These are phyloP conservation scores for Cantharis lateralis DNA, from an alignment of 2,888 invertebrate genomes.

Conservation along the genomic window DNA sequence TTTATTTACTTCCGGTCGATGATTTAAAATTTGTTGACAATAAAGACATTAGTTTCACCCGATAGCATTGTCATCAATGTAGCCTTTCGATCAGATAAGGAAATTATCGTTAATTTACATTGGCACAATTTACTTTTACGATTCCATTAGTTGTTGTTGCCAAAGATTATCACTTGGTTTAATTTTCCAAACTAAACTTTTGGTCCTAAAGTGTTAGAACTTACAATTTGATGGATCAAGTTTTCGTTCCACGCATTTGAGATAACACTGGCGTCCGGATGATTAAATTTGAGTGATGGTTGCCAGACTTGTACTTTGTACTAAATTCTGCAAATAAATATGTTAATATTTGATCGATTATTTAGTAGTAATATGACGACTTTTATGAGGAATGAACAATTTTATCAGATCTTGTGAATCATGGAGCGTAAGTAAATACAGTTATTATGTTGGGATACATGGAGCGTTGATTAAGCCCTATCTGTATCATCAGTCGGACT, in stretches of 20 bases:
- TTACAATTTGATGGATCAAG: not conserved
- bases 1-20: not conserved
- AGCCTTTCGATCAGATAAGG: not conserved
- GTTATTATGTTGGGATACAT: constrained; percentile 6
- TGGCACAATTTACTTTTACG: not conserved
- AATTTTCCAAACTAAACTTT: not conserved
- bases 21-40: not conserved
- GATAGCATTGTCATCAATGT: not conserved
- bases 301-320: not conserved
- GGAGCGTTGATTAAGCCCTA: constrained; percentile 9
- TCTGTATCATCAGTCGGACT: constrained; percentile 9
- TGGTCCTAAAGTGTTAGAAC: not conserved
- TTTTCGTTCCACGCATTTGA: not conserved
- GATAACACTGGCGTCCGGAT: not conserved
- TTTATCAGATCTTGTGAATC: not conserved
- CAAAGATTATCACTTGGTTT: not conserved
- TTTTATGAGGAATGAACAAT: not conserved
- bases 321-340: not conserved
- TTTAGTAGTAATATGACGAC: not conserved
- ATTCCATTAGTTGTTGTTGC: not conserved
- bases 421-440: constrained; percentile 8
- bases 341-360: not conserved
- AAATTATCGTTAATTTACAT: not conserved
- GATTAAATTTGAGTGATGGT: not conserved
- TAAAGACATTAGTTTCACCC: not conserved